Conservation (phyloP, 2,888 invertebrate genomes). For the Thera britannica region DNA sequence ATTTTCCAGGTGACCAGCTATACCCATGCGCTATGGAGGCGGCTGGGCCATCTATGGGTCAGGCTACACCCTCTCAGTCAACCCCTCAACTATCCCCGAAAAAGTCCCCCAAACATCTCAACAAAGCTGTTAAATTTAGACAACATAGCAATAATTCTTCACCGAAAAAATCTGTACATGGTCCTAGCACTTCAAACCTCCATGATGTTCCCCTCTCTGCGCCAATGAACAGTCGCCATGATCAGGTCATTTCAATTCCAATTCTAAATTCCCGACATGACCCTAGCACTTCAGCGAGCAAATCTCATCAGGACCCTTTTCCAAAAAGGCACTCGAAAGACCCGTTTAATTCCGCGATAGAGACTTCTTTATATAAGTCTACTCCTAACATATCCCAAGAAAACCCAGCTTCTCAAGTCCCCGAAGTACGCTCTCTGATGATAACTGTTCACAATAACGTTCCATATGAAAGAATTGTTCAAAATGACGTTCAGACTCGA, state of each 20-base stretch:
- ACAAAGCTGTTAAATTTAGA: constrained; percentile 4
- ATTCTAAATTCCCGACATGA: not conserved
- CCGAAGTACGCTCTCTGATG: constrained; percentile 10
- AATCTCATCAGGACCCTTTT: not conserved
- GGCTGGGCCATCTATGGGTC: constrained; percentile 30
- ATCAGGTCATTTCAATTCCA: not conserved
- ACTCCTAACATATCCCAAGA: constrained; percentile 8
- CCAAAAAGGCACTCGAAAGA: not conserved
- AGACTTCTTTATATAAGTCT: not conserved
- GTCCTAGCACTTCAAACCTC: constrained; percentile 1
- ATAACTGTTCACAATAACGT: constrained; percentile 24
- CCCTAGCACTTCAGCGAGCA: not conserved
- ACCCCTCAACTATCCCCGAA: constrained; percentile 5
- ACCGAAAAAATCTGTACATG: constrained; percentile 9
- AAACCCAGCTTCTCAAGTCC: not conserved
- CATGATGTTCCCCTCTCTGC: not conserved
- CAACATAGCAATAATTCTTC: constrained; percentile 9
- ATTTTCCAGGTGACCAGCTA: constrained; percentile 51
- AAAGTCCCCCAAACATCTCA: constrained; percentile 15
- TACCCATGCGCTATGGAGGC: constrained; percentile 61
- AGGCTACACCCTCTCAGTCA: constrained; percentile 2
- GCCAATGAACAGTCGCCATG: not conserved
- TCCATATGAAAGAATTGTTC: constrained; percentile 2
- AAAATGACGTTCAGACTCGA: not conserved
- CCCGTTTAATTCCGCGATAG: constrained; percentile 1